Evolutionary conservation across 1,140 invertebrate genomes (phyloP), one percentile per base, ranked within the genome.

Genomic region (Rhopalosiphum padi): DNA sequence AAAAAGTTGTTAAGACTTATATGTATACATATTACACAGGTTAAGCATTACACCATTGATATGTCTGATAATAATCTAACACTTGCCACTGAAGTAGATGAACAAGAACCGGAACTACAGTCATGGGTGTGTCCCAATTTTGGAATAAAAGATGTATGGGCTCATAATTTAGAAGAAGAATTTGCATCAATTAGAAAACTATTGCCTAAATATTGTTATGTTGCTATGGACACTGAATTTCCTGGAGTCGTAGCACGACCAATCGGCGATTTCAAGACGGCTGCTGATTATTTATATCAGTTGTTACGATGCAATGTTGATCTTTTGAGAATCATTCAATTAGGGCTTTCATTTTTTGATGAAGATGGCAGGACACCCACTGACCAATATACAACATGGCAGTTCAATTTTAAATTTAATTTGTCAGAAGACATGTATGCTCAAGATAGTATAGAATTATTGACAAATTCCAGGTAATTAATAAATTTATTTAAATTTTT

Each of bases 201-300:
- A 94, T 98, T 99, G 6, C 97, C 98, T 95, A 98, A 98, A 95
- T 99, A 99, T 95, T 97, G 98, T 95, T 99, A 98, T 96, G 98
- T 99, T 91, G 99, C 99, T 30, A 99, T 99, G 99, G 99, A 99
- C 95, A 99, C 99, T 93, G 99, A 99, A 95, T 99, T 99, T 96
- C 99, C 99, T 9, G 99, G 99, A 86, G 99, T 99, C 55, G 99
- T 99, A 41, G 99, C 99, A 21, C 96, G 98, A 94, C 99, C 99
- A 43, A 98, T 99, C 95, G 99, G 99, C 91, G 98, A 99, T 96
- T 99, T 99, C 95, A 96, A 98, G 94, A 99, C 98, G 94, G 98
- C 98, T 91, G 97, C 98, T 46, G 99, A 99, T 95, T 99, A 99
- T 95, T 98, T 99, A 95, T 99, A 99, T 95, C 99, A 99, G 95